Conservation (phyloP, 2,888 invertebrate genomes). For the Caenorhabditis parvicauda region DNA sequence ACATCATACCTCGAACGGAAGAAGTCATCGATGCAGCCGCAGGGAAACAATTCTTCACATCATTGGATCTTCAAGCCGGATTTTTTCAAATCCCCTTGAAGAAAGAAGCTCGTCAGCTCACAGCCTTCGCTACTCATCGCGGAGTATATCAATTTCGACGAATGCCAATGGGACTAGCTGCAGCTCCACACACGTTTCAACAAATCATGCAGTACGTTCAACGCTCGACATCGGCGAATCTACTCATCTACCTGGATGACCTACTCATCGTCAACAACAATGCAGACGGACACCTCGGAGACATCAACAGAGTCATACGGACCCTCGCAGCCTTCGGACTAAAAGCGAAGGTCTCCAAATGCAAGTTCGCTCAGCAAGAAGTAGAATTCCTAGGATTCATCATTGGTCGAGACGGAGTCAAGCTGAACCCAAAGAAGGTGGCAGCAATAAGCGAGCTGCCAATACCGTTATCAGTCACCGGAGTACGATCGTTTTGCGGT, state of each 20-base stretch:
- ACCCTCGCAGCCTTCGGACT: constrained; percentile 16
- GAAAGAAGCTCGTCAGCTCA: constrained; percentile 1
- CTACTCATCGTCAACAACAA: constrained; percentile 5
- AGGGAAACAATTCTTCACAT: constrained; percentile 6
- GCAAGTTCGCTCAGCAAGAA: constrained; percentile 12
- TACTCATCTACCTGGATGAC: constrained; percentile 27
- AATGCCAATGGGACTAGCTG: constrained; percentile 21
- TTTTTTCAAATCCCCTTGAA: constrained; percentile 19
- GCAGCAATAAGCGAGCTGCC: constrained; percentile 13
- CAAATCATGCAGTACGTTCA: constrained; percentile 9
- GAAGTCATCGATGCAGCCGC: constrained; percentile 12
- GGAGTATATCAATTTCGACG: constrained; percentile 12
- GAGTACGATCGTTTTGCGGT: constrained; percentile 21
- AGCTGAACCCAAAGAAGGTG: constrained; percentile 22
- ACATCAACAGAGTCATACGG: constrained; percentile 17
- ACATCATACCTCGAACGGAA: constrained; percentile 5
- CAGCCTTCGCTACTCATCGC: constrained; percentile 13
- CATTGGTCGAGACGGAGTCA: constrained; percentile 20
- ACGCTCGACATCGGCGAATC: not conserved
- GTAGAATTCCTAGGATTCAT: constrained; percentile 29
- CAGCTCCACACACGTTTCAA: constrained; percentile 16
- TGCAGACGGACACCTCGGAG: constrained; percentile 15
- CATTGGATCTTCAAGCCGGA: constrained; percentile 14
- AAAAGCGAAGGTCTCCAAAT: constrained; percentile 26
- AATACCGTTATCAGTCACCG: constrained; percentile 10